A percentile compares a stretch with the other conserved stretches of the same genome.
These are phyloP conservation scores for Brotula barbata DNA, from an alignment of 2,797 vertebrate species.

Conservation along the genomic window DNA sequence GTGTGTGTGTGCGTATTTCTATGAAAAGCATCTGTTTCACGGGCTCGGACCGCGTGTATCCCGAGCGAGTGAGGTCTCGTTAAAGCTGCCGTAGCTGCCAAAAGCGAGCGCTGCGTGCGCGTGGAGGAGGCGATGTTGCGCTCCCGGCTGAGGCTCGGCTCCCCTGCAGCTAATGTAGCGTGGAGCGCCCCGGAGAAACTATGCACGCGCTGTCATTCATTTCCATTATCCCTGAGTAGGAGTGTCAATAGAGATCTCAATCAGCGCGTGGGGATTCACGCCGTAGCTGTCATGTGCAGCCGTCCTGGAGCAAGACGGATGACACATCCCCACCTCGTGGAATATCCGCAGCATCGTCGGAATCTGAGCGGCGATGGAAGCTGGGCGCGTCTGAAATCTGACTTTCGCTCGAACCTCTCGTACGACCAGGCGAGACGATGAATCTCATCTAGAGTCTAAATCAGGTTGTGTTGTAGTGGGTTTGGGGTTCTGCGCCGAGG, in stretches of 20 bases:
- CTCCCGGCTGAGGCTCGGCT: conserved; percentile 43
- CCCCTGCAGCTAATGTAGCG: conserved; percentile 61
- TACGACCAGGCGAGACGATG: too few relatives aligned
- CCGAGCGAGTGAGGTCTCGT: conserved; percentile 31
- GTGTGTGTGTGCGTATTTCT: too few relatives aligned
- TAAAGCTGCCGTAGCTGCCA: conserved; percentile 40
- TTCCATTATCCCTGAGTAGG: conserved; percentile 61
- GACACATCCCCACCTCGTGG: conserved; percentile 36
- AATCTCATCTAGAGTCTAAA: too few relatives aligned
- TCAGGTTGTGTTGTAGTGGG: too few relatives aligned
- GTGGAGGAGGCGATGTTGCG: conserved; percentile 35
- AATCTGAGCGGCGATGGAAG: conserved; percentile 7
- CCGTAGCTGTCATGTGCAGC: conserved; percentile 62
- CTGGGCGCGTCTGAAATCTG: conserved; percentile 1
- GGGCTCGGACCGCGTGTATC: not conserved
- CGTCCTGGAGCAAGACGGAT: conserved; percentile 60
- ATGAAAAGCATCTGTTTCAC: conserved; percentile 14
- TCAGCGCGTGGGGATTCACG: conserved; percentile 54
- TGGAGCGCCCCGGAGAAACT: conserved; percentile 43
- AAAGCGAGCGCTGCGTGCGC: conserved; percentile 32
- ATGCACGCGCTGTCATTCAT: conserved; percentile 61
- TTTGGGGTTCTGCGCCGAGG: too few relatives aligned
- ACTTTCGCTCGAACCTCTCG: not conserved
- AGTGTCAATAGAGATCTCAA: conserved; percentile 68
- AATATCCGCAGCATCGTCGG: conserved; percentile 48